These are phyloP conservation scores for Laticauda colubrina DNA, from an alignment of 2,113 vertebrate genomes.

Conservation along the genomic window DNA sequence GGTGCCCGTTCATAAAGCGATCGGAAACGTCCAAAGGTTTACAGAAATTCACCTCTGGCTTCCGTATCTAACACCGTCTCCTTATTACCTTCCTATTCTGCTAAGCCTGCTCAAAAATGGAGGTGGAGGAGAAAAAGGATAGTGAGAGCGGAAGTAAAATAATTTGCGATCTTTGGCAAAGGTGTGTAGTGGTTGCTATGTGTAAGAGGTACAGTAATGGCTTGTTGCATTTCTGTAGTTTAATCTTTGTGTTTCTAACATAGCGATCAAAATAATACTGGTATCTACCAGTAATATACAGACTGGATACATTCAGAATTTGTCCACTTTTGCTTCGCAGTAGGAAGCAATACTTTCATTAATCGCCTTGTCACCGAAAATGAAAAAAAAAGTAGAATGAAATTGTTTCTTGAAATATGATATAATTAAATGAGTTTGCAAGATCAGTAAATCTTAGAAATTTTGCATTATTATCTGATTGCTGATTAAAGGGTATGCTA, in stretches of 20 bases:
- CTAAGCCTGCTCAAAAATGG: background rate
- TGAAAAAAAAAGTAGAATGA: background rate
- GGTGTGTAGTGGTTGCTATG: too few species aligned
- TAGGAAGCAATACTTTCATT: background rate
- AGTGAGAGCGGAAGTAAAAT: background rate
- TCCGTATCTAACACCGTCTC: background rate
- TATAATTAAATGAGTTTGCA: background rate
- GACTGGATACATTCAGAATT: background rate
- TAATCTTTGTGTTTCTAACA: background rate
- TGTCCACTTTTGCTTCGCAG: background rate
- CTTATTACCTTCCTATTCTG: rapidly evolving
- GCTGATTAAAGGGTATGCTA: background rate
- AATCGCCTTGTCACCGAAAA: background rate
- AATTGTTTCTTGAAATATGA: background rate
- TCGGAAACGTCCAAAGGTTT: background rate
- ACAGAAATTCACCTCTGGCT: background rate
- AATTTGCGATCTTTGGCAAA: background rate
- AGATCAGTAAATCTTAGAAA: background rate
- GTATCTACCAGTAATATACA: background rate
- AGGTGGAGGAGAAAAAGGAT: background rate
- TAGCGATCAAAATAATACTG: background rate
- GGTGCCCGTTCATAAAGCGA: background rate
- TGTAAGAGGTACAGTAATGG: background rate
- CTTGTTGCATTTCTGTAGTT: background rate
- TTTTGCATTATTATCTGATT: background rate